These are phyloP conservation scores for Phrynocephalus vlangalii DNA, from an alignment of 2,797 vertebrate species.

Conservation along the genomic window DNA sequence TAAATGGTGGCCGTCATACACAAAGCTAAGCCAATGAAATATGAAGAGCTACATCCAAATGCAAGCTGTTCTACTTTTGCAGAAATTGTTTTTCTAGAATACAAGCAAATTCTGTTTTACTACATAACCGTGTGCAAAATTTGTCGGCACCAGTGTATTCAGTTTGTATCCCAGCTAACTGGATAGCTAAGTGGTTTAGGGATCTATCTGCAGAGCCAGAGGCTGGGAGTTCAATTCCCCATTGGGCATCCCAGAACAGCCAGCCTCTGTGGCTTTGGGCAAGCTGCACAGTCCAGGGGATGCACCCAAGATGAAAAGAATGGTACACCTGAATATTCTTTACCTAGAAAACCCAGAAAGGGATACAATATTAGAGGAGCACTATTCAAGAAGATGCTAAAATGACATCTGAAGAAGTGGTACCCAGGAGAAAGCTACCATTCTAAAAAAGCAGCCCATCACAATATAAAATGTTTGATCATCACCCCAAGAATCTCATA, in stretches of 20 bases:
- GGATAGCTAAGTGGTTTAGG: too few species aligned
- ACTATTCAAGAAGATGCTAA: background rate
- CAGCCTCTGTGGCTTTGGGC: too few species aligned
- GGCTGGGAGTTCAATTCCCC: too few species aligned
- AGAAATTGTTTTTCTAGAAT: background rate
- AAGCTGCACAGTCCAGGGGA: too few species aligned
- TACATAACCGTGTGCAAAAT: background rate
- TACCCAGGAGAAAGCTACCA: slow-evolving; percentile 13
- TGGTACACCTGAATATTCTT: too few species aligned
- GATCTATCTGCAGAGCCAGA: too few species aligned
- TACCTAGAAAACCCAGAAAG: too few species aligned
- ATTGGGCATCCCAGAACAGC: too few species aligned
- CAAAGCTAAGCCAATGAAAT: background rate
- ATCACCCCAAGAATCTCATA: slow-evolving; percentile 37
- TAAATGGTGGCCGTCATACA: background rate
- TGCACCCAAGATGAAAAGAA: too few species aligned
- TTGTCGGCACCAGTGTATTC: background rate
- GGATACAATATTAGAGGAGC: background rate
- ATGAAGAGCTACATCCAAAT: slow-evolving; percentile 4
- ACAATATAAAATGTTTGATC: slow-evolving; percentile 37
- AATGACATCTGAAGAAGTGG: background rate
- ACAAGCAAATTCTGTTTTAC: background rate
- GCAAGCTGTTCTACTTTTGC: background rate
- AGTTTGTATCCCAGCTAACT: too few species aligned
- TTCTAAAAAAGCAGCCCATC: slow-evolving; percentile 29